phyloP scores from a whole-genome alignment of 1,140 invertebrate species.

The Temnothorax nylanderi region DNA sequence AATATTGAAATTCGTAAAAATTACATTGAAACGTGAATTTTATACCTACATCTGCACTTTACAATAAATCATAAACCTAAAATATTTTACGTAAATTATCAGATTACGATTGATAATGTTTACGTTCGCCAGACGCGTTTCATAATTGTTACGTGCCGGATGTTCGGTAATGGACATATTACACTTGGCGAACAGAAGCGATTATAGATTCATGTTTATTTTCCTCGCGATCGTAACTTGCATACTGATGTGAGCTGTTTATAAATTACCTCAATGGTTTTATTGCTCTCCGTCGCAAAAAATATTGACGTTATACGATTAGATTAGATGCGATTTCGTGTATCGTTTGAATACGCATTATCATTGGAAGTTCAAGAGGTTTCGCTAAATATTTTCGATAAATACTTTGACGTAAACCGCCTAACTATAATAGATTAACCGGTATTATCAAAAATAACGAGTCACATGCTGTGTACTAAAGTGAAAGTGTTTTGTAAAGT shows the following conservation, averaged over 20 bases:
- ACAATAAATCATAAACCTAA: neutral
- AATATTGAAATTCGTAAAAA: no score
- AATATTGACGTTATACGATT: constrained; percentile 48
- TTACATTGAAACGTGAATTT: no score
- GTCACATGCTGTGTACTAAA: neutral
- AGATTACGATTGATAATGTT: neutral
- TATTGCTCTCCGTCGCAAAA: constrained; percentile 22
- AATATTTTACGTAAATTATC: neutral
- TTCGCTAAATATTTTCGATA: constrained; percentile 38
- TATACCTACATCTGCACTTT: neutral
- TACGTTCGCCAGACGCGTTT: neutral
- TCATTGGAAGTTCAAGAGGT: neutral
- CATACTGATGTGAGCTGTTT: neutral
- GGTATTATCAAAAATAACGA: constrained; percentile 2
- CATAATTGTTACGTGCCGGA: neutral
- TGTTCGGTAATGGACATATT: neutral
- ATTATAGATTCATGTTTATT: constrained; percentile 12
- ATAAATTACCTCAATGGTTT: neutral
- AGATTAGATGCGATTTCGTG: constrained; percentile 33
- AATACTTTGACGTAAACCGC: constrained; percentile 18
- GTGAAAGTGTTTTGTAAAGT: neutral
- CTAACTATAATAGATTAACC: constrained; percentile 41
- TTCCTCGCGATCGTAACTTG: neutral
- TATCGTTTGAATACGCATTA: neutral
- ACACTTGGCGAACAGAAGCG: neutral